Evolutionary conservation across 2,888 invertebrate genomes (phyloP).

Genomic region (Drosophila helvetica): DNA sequence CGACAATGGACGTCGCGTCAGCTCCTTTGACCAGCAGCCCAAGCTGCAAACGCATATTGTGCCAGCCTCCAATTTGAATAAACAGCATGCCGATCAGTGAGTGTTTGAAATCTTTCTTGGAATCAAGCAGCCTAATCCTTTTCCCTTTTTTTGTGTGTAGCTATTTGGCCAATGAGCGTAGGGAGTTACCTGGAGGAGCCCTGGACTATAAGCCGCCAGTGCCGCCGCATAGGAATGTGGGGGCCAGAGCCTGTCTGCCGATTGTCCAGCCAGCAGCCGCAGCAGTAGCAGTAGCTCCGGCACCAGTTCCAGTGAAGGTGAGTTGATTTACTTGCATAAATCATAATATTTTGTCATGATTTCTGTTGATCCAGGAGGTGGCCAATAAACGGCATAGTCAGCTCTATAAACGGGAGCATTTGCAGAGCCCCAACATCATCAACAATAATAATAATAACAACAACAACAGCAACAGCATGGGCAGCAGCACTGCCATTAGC

Average conservation of each 20-base stretch:
- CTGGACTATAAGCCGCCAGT: conserved; percentile 94
- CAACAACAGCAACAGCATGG: conserved; percentile 22
- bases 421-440: conserved; percentile 48
- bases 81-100: conserved; percentile 82
- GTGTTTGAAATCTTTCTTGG: conserved; percentile 9
- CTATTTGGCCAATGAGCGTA: conserved; percentile 80
- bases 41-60: conserved; percentile 73
- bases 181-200: conserved; percentile 85
- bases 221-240: conserved; percentile 92
- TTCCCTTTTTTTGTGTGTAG: conserved; percentile 84
- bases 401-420: conserved; percentile 66
- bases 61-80: conserved; percentile 69
- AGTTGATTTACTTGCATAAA: no score
- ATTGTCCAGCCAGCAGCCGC: conserved; percentile 28
- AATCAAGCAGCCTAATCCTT: not conserved
- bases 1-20: conserved; percentile 84
- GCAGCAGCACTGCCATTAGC: conserved; percentile 32
- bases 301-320: conserved; percentile 35
- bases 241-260: conserved; percentile 82
- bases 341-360: no score
- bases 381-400: conserved; percentile 64
- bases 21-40: conserved; percentile 87
- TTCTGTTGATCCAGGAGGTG: conserved; percentile 39
- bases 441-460: conserved; percentile 37
- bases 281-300: conserved; percentile 44